Evolutionary conservation across 1,140 invertebrate species (phyloP).

Genomic region (Medauroidea extradentata): DNA sequence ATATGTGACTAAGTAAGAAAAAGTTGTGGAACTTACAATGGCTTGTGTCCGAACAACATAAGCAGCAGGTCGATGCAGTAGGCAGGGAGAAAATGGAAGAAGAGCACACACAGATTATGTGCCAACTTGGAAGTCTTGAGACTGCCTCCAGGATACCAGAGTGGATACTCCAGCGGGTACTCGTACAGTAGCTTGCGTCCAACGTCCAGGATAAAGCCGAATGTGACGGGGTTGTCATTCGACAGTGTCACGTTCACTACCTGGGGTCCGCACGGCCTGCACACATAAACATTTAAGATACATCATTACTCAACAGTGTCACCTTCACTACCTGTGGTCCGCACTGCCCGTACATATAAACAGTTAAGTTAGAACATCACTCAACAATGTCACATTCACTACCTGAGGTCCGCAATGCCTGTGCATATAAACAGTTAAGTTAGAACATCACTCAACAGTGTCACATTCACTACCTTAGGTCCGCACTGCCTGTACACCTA

Average conservation of each 20-base stretch:
- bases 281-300: no score
- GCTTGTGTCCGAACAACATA: slow-evolving; percentile 71
- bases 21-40: slow-evolving; percentile 69
- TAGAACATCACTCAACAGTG: slow-evolving; percentile 55
- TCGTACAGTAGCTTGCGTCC: slow-evolving; percentile 55
- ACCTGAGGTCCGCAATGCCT: slow-evolving; percentile 44
- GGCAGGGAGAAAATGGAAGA: slow-evolving; percentile 81
- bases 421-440: no score
- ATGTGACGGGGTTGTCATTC: slow-evolving; percentile 59
- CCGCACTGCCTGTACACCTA: slow-evolving; percentile 38
- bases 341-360: slow-evolving; percentile 37
- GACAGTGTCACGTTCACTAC: slow-evolving; percentile 58
- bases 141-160: slow-evolving; percentile 80
- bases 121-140: slow-evolving; percentile 66
- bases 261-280: slow-evolving; percentile 42
- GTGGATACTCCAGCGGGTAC: slow-evolving; percentile 62
- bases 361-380: no score
- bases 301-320: slow-evolving; percentile 55
- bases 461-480: slow-evolving; percentile 54
- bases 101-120: slow-evolving; percentile 70
- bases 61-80: slow-evolving; percentile 82
- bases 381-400: slow-evolving; percentile 56
- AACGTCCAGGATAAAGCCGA: slow-evolving; percentile 70
- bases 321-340: slow-evolving; percentile 53
- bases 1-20: no score